Percentiles rank a stretch among this genome's conserved stretches.
These are phyloP conservation scores for Sylvilagus floridanus DNA, from an alignment of 2,797 vertebrate species.

Conservation along the genomic window DNA sequence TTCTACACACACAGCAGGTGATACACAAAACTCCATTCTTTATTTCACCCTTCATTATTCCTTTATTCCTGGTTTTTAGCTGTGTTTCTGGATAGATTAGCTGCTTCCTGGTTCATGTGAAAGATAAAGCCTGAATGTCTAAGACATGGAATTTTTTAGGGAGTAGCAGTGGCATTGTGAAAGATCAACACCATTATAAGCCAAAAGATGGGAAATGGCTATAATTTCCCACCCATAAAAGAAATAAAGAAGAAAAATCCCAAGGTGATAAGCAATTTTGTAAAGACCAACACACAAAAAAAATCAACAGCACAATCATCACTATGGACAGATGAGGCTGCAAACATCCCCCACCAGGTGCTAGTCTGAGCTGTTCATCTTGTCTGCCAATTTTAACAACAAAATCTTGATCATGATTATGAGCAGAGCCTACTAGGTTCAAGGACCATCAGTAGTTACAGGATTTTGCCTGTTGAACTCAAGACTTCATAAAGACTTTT, in stretches of 20 bases:
- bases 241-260: conserved; percentile 20
- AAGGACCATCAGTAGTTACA: conserved; percentile 10
- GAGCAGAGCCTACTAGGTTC: not conserved
- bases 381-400: not conserved
- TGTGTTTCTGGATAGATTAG: not conserved
- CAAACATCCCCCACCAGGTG: not conserved
- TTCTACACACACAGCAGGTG: not conserved
- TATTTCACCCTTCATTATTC: not conserved
- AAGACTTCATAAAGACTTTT: conserved; percentile 54
- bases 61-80: not conserved
- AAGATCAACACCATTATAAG: not conserved
- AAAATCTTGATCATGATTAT: not conserved
- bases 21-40: not conserved
- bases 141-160: not conserved
- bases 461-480: conserved; percentile 24
- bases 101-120: not conserved
- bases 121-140: not conserved
- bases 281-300: not conserved
- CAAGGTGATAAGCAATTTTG: not conserved
- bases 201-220: not conserved
- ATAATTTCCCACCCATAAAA: not conserved
- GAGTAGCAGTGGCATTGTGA: not conserved
- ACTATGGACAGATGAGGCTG: not conserved
- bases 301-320: not conserved
- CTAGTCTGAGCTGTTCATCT: not conserved